Evolutionary conservation across 2,888 invertebrate species (phyloP).

Genomic region (Strigamia crassipes): DNA sequence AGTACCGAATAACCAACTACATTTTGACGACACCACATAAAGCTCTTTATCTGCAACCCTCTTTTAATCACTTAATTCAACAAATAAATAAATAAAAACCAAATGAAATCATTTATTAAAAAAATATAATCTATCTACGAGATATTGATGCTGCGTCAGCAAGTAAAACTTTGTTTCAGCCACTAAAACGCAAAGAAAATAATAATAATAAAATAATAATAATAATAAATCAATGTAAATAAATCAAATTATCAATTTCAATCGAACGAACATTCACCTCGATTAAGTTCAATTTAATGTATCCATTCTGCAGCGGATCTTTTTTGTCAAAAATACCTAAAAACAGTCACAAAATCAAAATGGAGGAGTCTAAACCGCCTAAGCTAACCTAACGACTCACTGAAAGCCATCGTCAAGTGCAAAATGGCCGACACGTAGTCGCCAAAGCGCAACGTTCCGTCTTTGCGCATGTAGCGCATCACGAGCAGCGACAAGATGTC

Average conservation of each 20-base stretch:
- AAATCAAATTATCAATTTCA: background rate
- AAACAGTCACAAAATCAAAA: background rate
- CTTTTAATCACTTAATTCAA: too few species aligned
- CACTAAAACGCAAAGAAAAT: slow-evolving; percentile 69
- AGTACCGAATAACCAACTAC: too few species aligned
- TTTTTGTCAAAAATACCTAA: slow-evolving; percentile 67
- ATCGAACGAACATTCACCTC: slow-evolving; percentile 66
- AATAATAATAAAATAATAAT: too few species aligned
- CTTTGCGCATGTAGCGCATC: slow-evolving; percentile 87
- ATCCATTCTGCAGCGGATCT: slow-evolving; percentile 79
- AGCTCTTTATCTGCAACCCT: too few species aligned
- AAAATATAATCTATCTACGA: too few species aligned
- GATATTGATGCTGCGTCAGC: slow-evolving; percentile 60
- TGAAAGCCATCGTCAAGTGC: slow-evolving; percentile 85
- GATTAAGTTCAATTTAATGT: slow-evolving; percentile 76
- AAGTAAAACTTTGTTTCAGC: slow-evolving; percentile 74
- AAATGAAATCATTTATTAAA: too few species aligned
- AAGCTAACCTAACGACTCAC: too few species aligned
- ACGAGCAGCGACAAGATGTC: slow-evolving; percentile 81
- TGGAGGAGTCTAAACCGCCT: background rate
- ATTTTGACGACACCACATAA: too few species aligned
- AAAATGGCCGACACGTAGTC: slow-evolving; percentile 89
- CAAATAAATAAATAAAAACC: too few species aligned
- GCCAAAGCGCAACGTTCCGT: slow-evolving; percentile 86
- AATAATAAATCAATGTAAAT: too few species aligned